Evolutionary conservation across 2,113 vertebrate species (phyloP), one percentile per base, ranked within the genome.

Genomic region (Neoarius graeffei): DNA sequence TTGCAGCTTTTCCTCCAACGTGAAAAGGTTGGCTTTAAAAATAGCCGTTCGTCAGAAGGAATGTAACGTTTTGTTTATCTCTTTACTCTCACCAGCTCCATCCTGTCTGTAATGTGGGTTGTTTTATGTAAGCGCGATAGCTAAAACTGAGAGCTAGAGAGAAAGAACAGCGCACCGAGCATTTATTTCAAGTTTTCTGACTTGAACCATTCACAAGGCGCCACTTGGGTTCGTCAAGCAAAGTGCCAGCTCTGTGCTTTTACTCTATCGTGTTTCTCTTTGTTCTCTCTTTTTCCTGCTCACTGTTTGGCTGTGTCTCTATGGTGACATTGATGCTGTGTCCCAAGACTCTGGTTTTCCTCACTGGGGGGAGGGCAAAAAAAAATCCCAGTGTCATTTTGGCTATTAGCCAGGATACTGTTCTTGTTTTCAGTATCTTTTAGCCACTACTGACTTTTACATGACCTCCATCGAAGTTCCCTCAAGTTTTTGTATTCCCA

Each of bases 1-100:
- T 35, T 15, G 11, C 13, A 1, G 6, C 6, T 77, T 52, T 77
- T 62, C 30, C 57, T 62, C 59, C 42, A 8, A 54, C 19, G 80
- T 73, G 9, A 81, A 76, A 89, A 15, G 25, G 69, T 76, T 54
- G 30, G 64, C 20, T 82, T 48, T 89, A 89, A 90, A 90, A 90
- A 89, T n/a, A 82, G 81, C 66, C 3, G 14, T 0, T 8, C 23
- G 25, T 56, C 15, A 71, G 81, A 66, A 66, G 50, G 60, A 88
- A 86, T 84, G 48, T 50, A 69, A 83, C 73, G 27, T 17, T 85
- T 73, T 60, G 48, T 71, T 81, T 74, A 15, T 81, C 59, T 81
- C 25, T 60, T 54, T 80, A 79, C 74, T 67, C 60, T 84, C 10
- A 69, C 48, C 48, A 54, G 30, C 48, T 69, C 20, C 30, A 20